phyloP scores from a whole-genome alignment of 2,113 vertebrate genomes.

The Datnioides undecimradiatus region DNA sequence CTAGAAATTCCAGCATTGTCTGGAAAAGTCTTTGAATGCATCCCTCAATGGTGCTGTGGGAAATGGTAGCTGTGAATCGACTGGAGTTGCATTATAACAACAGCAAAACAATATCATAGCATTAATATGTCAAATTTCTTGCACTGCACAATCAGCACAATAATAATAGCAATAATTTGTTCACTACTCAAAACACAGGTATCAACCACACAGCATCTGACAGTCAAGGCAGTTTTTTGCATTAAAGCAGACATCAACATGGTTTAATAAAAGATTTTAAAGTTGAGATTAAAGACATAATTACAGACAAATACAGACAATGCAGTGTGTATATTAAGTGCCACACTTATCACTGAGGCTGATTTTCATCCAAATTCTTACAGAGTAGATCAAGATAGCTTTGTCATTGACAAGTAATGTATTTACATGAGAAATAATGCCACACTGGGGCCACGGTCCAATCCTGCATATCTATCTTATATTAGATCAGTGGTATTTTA shows the following conservation, averaged over 20 bases:
- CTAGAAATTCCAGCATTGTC: neutral
- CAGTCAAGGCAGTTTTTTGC: neutral
- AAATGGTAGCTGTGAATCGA: neutral
- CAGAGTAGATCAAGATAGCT: neutral
- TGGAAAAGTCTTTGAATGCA: neutral
- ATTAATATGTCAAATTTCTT: neutral
- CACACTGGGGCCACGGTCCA: neutral
- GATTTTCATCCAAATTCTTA: neutral
- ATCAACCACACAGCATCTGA: neutral
- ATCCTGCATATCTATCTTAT: neutral
- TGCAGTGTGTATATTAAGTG: neutral
- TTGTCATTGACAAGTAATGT: constrained; percentile 4
- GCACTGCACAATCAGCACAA: neutral
- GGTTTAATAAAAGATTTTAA: neutral
- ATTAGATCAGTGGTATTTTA: constrained; percentile 35
- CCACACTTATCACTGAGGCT: neutral
- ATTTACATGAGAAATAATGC: neutral
- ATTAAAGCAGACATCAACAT: constrained; percentile 1
- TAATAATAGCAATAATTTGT: too few species aligned
- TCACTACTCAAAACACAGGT: neutral
- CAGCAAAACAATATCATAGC: neutral
- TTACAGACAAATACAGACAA: neutral
- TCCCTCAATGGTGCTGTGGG: neutral
- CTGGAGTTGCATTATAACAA: neutral
- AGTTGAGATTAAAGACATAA: neutral